These are phyloP conservation scores for Hydraecia micacea DNA, from an alignment of 2,888 invertebrate genomes.

Conservation along the genomic window DNA sequence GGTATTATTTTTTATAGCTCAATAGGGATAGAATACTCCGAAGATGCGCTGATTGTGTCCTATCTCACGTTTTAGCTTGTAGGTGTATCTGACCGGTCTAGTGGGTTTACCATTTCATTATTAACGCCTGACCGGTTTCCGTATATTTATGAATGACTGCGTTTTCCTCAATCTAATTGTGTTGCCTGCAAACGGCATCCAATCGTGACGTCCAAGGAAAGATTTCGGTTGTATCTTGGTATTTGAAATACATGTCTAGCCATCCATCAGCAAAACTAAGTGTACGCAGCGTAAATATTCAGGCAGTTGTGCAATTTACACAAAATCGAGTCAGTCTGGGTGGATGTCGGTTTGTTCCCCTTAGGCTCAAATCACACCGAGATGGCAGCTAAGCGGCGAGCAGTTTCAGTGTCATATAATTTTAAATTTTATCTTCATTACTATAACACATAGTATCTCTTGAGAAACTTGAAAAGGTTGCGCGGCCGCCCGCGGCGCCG, in stretches of 20 bases:
- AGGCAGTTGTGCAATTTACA: neutral
- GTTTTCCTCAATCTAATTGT: slow-evolving; percentile 27
- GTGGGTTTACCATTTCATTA: slow-evolving; percentile 7
- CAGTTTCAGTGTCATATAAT: too few relatives aligned
- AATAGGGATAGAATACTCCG: neutral
- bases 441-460: too few relatives aligned
- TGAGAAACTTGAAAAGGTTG: too few relatives aligned
- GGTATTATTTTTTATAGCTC: neutral
- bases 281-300: neutral
- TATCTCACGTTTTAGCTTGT: neutral
- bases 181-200: neutral
- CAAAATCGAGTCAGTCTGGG: neutral
- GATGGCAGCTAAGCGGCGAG: too few relatives aligned
- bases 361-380: too few relatives aligned
- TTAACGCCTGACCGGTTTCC: slow-evolving; percentile 34
- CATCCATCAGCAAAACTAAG: neutral
- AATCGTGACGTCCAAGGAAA: neutral
- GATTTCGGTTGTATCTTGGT: neutral
- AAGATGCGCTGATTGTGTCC: neutral
- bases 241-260: neutral
- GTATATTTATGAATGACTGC: slow-evolving; percentile 20
- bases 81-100: neutral
- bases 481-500: too few relatives aligned
- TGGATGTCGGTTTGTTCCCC: neutral
- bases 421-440: too few relatives aligned